Percentiles rank a stretch among this genome's conserved stretches.
Conservation (phyloP, 1,140 invertebrate species). For the Cheumatopsyche charites region DNA sequence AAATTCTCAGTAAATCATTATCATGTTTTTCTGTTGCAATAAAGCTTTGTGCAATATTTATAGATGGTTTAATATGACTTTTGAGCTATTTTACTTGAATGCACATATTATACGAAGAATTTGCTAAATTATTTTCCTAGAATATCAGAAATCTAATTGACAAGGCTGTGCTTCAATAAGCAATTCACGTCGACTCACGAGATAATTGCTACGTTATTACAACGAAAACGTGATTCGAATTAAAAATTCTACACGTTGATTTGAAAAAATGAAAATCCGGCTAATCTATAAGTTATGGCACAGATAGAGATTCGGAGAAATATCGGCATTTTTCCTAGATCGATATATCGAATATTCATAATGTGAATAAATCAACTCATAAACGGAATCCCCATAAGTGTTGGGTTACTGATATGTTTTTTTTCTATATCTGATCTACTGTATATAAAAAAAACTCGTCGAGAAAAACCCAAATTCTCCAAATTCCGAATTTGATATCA, state of each 20-base stretch:
- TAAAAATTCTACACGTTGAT: background rate
- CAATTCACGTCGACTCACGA: background rate
- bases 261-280: no score
- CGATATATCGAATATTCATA: no score
- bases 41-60: no score
- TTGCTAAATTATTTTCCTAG: slow-evolving; percentile 5
- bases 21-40: no score
- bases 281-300: no score
- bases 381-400: slow-evolving; percentile 7
- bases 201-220: slow-evolving; percentile 2
- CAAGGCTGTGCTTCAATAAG: slow-evolving; percentile 1
- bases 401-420: slow-evolving; percentile 17
- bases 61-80: no score
- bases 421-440: background rate
- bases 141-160: background rate
- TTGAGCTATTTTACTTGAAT: no score
- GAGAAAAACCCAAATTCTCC: slow-evolving; percentile 22
- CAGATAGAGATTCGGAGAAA: no score
- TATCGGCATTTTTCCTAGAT: no score
- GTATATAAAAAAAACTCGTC: slow-evolving; percentile 9
- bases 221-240: slow-evolving; percentile 7
- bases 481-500: slow-evolving; percentile 11
- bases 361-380: no score
- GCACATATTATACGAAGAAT: background rate
- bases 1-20: no score